Base-by-base conservation (phyloP, 2,888 invertebrate genomes). In the Acanthosepion pharaonis region DNA sequence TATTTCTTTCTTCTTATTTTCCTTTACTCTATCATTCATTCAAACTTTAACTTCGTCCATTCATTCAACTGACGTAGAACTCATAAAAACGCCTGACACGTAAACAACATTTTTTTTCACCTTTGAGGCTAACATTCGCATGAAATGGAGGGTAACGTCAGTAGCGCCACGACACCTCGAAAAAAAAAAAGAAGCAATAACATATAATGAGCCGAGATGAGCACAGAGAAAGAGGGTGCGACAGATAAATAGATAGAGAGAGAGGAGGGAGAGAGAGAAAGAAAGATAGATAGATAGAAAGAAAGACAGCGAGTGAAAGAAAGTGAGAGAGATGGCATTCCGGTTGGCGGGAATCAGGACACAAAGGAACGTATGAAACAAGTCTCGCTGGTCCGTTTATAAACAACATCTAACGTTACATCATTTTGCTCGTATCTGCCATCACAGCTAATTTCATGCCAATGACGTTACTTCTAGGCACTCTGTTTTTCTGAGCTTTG, bases 381-480 rank as follows among this genome's bases (percentile, higher is more conserved):
- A 78, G 33, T 78, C n/a, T 78, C 33, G 78, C 15, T 78, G 78
- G 78, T 78, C 78, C 78, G 78, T 78, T 78, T 33, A 33, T 78
- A 78, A 78, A 78, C 78, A 78, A 78, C 78, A 78, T 78, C 78
- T 78, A n/a, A 78, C 78, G 15, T 78, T 78, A 78, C 78, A 78
- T 78, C 78, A 78, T 78, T 78, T 11, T n/a, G 78, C 78, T 33
- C n/a, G n/a, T 15, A 15, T n/a, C 15, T 78, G n/a, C 15, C 78
- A n/a, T 18, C 78, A 33, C n/a, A 33, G 11, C 18, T 78, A 78
- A 78, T 78, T 78, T 78, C n/a, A 78, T 78, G 78, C 78, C 78
- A 78, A 78, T 78, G 78, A n/a, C 78, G 78, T 78, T 78, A n/a
- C n/a, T 78, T 15, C n/a, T 33, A n/a, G 78, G 78, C 78, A 33